These are phyloP conservation scores for Rhynchophorus ferrugineus DNA, from an alignment of 1,140 invertebrate species.

Conservation along the genomic window DNA sequence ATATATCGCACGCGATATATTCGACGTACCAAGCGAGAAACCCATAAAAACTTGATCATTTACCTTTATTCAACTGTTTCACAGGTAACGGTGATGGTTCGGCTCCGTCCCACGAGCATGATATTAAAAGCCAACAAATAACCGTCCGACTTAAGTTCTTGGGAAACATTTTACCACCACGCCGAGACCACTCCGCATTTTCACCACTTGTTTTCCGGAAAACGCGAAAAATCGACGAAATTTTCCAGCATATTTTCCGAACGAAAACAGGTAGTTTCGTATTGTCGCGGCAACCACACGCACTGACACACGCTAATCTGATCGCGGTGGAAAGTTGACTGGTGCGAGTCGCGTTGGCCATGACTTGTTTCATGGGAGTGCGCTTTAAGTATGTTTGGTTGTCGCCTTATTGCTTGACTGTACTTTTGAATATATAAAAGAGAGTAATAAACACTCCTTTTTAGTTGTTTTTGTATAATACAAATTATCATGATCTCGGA, in stretches of 20 bases:
- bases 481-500: too few species aligned
- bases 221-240: neutral
- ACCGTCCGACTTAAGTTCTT: conserved; percentile 6
- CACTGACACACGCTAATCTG: neutral
- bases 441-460: too few species aligned
- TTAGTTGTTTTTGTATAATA: too few species aligned
- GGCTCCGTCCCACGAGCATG: conserved; percentile 14
- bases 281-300: neutral
- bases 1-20: too few species aligned
- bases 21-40: too few species aligned
- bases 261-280: neutral
- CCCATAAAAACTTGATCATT: too few species aligned
- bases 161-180: neutral
- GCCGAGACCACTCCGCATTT: neutral
- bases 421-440: too few species aligned
- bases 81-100: conserved; percentile 17
- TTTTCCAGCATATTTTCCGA: neutral
- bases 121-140: conserved; percentile 10
- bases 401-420: too few species aligned
- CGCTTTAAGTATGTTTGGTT: too few species aligned
- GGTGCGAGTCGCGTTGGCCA: neutral
- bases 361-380: too few species aligned
- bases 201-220: neutral
- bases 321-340: neutral
- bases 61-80: conserved; percentile 12